Conservation (phyloP, 2,888 invertebrate genomes). For the Chironomus tentans region DNA sequence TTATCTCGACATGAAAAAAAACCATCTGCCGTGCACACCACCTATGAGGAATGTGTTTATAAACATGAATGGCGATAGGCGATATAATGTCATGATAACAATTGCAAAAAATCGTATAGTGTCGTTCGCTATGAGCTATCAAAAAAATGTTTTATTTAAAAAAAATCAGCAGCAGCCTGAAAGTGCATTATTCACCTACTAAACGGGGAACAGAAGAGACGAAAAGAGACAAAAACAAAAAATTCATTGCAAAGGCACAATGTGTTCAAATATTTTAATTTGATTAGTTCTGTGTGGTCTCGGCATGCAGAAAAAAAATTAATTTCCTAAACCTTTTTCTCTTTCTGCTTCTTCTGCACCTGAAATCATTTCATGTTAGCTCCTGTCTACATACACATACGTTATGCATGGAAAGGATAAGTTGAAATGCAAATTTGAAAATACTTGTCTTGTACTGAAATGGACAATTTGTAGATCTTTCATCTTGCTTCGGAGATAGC, state of each 20-base stretch:
- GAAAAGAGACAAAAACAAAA: too few species aligned
- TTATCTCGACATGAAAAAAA: too few species aligned
- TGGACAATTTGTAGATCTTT: conserved; percentile 4
- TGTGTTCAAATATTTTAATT: conserved; percentile 17
- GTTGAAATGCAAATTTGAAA: conserved; percentile 8
- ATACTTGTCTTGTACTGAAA: neutral
- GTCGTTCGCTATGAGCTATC: too few species aligned
- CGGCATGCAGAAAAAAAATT: neutral
- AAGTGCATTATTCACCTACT: too few species aligned
- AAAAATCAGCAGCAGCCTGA: too few species aligned
- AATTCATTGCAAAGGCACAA: neutral
- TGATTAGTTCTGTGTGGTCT: conserved; percentile 20
- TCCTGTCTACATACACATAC: neutral
- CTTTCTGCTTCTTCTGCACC: neutral
- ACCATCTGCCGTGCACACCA: too few species aligned
- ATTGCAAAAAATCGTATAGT: neutral
- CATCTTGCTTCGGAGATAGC: too few species aligned
- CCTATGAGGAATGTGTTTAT: too few species aligned
- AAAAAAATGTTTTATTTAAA: too few species aligned
- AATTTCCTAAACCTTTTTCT: neutral
- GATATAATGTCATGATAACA: neutral
- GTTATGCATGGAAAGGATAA: neutral
- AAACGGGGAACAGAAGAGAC: too few species aligned
- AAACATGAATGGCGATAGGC: too few species aligned
- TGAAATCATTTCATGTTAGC: neutral